Evolutionary conservation across 2,797 vertebrate species (phyloP).

Genomic region (Rhinoraja longicauda): DNA sequence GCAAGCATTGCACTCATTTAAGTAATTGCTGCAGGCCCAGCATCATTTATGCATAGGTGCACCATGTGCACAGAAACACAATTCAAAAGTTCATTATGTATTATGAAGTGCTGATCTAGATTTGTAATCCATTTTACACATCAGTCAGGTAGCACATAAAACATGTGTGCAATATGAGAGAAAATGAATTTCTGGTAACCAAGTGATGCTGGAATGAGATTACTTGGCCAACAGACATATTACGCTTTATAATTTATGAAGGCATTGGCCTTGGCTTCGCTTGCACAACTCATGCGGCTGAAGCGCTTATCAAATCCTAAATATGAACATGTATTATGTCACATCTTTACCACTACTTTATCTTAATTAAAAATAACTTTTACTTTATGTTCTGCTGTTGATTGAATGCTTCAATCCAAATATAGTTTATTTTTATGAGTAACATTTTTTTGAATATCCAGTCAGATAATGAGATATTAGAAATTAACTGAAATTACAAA

Average conservation of each 20-base stretch:
- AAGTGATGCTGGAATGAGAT: neutral
- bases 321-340: neutral
- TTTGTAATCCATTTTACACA: no score
- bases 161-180: no score
- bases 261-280: neutral
- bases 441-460: neutral
- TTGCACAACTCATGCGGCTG: neutral
- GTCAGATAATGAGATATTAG: neutral
- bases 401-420: neutral
- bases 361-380: neutral
- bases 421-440: neutral
- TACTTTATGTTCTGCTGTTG: neutral
- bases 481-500: neutral
- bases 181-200: neutral
- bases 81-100: no score
- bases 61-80: no score
- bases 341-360: neutral
- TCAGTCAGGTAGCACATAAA: no score
- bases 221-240: neutral
- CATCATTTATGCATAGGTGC: no score
- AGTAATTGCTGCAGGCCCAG: no score
- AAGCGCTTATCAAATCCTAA: neutral
- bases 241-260: neutral
- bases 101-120: no score
- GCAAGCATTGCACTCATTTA: no score